A percentile compares a stretch with the other conserved stretches of the same genome.
Evolutionary conservation across 2,113 vertebrate genomes (phyloP).

Genomic region (Scartelaos histophorus): DNA sequence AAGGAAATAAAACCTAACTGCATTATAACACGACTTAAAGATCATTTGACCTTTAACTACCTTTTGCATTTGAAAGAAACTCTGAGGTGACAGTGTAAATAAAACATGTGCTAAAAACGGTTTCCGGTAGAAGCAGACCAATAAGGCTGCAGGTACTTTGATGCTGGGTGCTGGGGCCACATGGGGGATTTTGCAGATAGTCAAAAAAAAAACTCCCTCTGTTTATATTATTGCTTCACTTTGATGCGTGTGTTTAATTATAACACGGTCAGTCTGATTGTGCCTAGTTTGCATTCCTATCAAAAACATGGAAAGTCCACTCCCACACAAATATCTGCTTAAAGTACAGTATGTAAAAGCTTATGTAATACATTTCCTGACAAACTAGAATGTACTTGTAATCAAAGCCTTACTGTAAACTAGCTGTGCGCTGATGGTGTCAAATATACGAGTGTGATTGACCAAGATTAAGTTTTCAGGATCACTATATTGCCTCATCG

Average conservation of each 20-base stretch:
- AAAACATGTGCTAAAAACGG: not conserved
- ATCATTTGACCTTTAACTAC: too few species aligned
- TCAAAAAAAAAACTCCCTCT: not conserved
- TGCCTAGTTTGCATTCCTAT: not conserved
- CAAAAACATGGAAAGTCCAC: not conserved
- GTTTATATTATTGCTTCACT: constrained; percentile 5
- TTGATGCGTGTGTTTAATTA: not conserved
- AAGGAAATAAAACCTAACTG: too few species aligned
- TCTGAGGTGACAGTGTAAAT: not conserved
- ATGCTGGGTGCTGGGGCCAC: not conserved
- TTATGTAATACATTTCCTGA: not conserved
- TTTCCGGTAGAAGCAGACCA: not conserved
- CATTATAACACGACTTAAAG: too few species aligned
- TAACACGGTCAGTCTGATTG: not conserved
- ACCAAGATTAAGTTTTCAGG: too few species aligned
- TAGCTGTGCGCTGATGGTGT: too few species aligned
- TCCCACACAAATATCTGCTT: not conserved
- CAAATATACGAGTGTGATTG: too few species aligned
- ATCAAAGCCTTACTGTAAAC: too few species aligned
- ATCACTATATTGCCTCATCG: too few species aligned
- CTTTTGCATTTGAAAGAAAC: not conserved
- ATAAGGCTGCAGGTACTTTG: not conserved
- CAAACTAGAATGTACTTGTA: not conserved
- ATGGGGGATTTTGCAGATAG: not conserved
- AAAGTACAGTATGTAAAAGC: not conserved